phyloP scores from a whole-genome alignment of 2,797 vertebrate genomes.

The Muraenolepis orangiensis region DNA sequence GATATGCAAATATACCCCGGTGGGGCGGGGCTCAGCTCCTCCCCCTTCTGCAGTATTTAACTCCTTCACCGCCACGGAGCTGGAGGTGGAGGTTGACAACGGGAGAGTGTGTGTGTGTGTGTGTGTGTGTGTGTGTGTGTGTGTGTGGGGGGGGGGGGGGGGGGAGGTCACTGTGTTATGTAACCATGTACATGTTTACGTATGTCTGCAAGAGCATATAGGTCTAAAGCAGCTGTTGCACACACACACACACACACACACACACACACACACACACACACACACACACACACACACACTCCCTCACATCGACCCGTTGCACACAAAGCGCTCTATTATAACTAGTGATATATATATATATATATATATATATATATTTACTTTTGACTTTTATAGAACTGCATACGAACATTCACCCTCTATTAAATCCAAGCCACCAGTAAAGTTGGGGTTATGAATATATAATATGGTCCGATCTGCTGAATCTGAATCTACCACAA shows the following conservation, averaged over 20 bases:
- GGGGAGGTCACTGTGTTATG: slow-evolving; percentile 28
- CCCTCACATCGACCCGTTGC: slow-evolving; percentile 6
- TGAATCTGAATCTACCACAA: not conserved
- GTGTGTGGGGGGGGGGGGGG: not conserved
- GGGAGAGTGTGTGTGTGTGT: slow-evolving; percentile 3
- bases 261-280: not conserved
- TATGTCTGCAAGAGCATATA: slow-evolving; percentile 20
- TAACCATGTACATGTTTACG: slow-evolving; percentile 45
- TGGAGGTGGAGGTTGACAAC: not conserved
- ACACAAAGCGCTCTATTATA: slow-evolving; percentile 39
- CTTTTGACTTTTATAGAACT: not conserved
- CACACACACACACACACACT: slow-evolving; percentile 17
- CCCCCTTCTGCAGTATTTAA: slow-evolving; percentile 59
- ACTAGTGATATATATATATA: too few relatives aligned
- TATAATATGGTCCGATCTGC: not conserved
- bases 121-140: not conserved
- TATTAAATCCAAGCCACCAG: not conserved
- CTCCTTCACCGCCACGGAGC: slow-evolving; percentile 42
- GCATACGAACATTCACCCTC: not conserved
- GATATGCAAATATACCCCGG: slow-evolving; percentile 51
- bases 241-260: slow-evolving; percentile 19
- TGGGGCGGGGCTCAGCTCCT: slow-evolving; percentile 37
- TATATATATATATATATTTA: too few relatives aligned
- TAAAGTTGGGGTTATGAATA: not conserved
- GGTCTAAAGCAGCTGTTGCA: slow-evolving; percentile 38